Percentiles rank a stretch among this genome's conserved stretches.
phyloP scores from a whole-genome alignment of 2,888 invertebrate species.

The Drosophila infuscata region DNA sequence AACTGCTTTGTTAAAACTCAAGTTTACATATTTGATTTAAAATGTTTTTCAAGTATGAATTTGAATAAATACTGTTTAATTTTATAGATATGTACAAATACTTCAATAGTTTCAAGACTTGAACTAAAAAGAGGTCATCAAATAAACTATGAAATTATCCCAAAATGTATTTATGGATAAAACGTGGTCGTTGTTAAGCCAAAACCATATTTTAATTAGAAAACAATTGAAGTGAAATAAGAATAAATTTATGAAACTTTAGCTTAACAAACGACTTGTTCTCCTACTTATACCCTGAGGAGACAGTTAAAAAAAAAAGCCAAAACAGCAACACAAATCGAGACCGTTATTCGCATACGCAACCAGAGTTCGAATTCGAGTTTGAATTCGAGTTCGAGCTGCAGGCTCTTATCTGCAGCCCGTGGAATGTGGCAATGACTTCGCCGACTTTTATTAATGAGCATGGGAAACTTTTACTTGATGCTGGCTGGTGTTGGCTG shows the following conservation, averaged over 20 bases:
- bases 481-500: constrained; percentile 15
- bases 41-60: not conserved
- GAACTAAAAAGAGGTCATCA: not conserved
- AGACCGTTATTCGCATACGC: constrained; percentile 26
- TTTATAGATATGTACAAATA: not conserved
- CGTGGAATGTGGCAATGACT: constrained; percentile 21
- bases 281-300: constrained; percentile 1
- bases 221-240: not conserved
- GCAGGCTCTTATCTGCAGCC: constrained; percentile 26
- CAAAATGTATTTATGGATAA: not conserved
- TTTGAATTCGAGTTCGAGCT: constrained; percentile 1
- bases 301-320: constrained; percentile 17
- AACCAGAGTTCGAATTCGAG: constrained; percentile 4
- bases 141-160: not conserved
- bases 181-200: not conserved
- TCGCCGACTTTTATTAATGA: constrained; percentile 19
- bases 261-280: constrained; percentile 5
- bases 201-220: not conserved
- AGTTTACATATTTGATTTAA: not conserved
- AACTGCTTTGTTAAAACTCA: not conserved
- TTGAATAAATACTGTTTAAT: not conserved
- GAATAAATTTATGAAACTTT: not conserved
- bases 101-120: not conserved
- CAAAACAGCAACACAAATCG: constrained; percentile 12
- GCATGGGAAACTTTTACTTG: constrained; percentile 44